Evolutionary conservation across 2,113 vertebrate genomes (phyloP).

Genomic region (Sterna hirundo): DNA sequence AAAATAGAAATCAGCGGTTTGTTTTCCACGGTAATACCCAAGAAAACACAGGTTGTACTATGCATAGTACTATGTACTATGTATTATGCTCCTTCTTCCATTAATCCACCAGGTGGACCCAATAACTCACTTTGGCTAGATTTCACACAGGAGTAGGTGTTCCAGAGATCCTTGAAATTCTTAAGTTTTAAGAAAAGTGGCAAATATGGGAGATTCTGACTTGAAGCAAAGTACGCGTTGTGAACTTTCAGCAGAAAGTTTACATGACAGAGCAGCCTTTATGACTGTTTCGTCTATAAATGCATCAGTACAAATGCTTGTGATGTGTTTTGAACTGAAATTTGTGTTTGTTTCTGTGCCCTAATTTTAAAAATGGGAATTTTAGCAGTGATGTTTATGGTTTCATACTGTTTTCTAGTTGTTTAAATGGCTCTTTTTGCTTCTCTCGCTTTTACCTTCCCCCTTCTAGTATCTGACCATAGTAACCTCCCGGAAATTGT

Average conservation of each 20-base stretch:
- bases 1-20: not conserved
- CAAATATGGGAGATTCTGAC: not conserved
- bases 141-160: not conserved
- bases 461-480: constrained; percentile 74
- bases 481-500: constrained; percentile 81
- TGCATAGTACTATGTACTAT: not conserved
- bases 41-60: not conserved
- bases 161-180: not conserved
- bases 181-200: not conserved
- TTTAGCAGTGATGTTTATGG: not conserved
- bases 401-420: not conserved
- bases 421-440: not conserved
- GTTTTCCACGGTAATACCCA: not conserved
- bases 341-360: not conserved
- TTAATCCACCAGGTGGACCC: not conserved
- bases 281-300: not conserved
- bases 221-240: rapidly evolving
- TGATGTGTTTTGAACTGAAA: not conserved
- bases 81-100: not conserved
- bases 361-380: not conserved
- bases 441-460: not conserved
- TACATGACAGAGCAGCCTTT: not conserved
- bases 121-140: not conserved
- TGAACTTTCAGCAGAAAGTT: not conserved
- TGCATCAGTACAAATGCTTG: not conserved